Evolutionary conservation across 2,113 vertebrate species (phyloP).

Genomic region (Colinus virginianus): DNA sequence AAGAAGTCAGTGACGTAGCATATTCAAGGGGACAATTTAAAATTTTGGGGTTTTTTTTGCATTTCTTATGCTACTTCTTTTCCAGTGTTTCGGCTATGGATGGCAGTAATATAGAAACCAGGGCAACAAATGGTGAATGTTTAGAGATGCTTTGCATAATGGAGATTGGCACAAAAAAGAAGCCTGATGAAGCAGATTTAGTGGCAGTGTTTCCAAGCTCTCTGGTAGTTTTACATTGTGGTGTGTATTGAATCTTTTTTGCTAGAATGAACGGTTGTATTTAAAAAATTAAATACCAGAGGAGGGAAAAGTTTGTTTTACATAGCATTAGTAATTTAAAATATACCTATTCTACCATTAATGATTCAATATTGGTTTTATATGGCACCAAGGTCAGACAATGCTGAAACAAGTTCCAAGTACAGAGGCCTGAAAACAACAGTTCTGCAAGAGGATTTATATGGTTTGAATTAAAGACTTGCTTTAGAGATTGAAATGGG

Average conservation of each 20-base stretch:
- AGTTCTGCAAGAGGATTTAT: not conserved
- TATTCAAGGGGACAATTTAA: not conserved
- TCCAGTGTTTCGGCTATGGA: not conserved
- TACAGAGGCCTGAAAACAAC: not conserved
- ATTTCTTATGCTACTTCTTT: not conserved
- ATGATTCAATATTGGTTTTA: not conserved
- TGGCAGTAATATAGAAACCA: not conserved
- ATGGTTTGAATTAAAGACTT: not conserved
- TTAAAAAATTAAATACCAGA: not conserved
- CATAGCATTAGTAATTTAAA: not conserved
- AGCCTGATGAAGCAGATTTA: not conserved
- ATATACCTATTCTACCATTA: not conserved
- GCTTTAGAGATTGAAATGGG: not conserved
- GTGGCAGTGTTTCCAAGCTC: not conserved
- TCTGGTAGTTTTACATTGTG: not conserved
- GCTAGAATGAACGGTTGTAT: not conserved
- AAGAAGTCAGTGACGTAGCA: rapidly evolving
- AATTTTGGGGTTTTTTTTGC: not conserved
- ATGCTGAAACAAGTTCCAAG: not conserved
- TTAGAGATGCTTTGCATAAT: not conserved
- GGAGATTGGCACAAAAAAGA: not conserved
- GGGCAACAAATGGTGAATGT: not conserved
- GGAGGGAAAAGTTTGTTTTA: not conserved
- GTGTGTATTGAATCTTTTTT: not conserved
- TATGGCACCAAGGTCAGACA: not conserved